A percentile compares a stretch with the other conserved stretches of the same genome.
Conservation (phyloP, 2,113 vertebrate species). For the Eulacestoma nigropectus region DNA sequence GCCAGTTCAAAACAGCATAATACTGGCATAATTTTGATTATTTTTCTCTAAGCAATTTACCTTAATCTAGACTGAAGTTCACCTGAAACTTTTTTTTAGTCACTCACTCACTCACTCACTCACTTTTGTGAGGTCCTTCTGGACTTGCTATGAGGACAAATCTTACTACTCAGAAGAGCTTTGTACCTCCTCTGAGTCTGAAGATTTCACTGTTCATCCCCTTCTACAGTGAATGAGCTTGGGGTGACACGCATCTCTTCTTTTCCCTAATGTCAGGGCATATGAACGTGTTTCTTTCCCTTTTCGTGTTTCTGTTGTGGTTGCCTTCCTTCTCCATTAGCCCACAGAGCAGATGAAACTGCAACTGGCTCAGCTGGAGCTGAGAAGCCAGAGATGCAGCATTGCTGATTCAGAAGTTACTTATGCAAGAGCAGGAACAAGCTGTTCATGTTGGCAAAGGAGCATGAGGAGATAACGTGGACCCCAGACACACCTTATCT, state of each 20-base stretch:
- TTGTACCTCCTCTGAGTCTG: not conserved
- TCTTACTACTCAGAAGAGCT: not conserved
- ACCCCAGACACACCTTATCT: not conserved
- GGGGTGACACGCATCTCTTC: not conserved
- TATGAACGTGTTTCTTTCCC: not conserved
- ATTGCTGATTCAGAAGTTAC: not conserved
- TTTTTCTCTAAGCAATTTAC: not conserved
- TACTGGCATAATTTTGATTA: not conserved
- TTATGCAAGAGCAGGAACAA: not conserved
- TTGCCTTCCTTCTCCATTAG: not conserved
- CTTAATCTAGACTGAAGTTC: not conserved
- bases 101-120: not conserved
- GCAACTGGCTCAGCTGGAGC: not conserved
- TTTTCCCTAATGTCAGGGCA: not conserved
- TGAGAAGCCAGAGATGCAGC: not conserved
- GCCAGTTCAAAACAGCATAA: not conserved
- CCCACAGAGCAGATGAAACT: not conserved
- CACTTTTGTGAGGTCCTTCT: not conserved
- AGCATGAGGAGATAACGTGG: not conserved
- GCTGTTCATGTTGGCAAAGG: not conserved
- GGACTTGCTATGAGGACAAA: not conserved
- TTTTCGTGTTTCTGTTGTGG: not conserved
- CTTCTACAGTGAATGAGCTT: not conserved
- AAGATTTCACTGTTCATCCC: not conserved
- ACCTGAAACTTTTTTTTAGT: not conserved